Evolutionary conservation across 2,888 invertebrate genomes (phyloP).

Genomic region (Gerris lacustris): DNA sequence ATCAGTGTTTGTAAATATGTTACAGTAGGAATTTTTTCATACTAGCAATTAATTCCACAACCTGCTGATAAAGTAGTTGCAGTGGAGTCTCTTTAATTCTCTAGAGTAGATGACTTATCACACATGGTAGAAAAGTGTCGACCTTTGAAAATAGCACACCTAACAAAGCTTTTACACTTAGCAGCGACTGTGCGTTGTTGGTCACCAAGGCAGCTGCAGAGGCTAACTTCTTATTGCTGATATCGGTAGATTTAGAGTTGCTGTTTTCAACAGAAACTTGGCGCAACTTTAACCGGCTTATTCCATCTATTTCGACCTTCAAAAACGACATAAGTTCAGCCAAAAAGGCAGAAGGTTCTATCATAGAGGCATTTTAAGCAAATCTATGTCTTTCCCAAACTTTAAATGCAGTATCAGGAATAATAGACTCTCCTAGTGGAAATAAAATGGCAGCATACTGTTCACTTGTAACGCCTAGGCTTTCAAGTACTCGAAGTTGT

Average conservation of each 20-base stretch:
- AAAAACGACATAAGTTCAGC: slow-evolving; percentile 26
- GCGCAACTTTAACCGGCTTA: slow-evolving; percentile 27
- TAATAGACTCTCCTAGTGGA: slow-evolving; percentile 32
- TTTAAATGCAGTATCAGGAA: slow-evolving; percentile 30
- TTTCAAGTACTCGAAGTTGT: slow-evolving; percentile 31
- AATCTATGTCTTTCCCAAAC: slow-evolving; percentile 28
- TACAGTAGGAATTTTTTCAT: too few species aligned
- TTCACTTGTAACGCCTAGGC: slow-evolving; percentile 30
- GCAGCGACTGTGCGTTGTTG: slow-evolving; percentile 14
- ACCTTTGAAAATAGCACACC: slow-evolving; percentile 28
- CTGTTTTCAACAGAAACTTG: slow-evolving; percentile 18
- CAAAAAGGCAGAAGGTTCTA: slow-evolving; percentile 17
- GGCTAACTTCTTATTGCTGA: slow-evolving; percentile 13
- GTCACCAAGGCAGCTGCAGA: slow-evolving; percentile 13
- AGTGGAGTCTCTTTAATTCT: not conserved
- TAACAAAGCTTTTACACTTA: slow-evolving; percentile 27
- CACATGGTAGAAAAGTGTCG: slow-evolving; percentile 29
- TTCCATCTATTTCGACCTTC: slow-evolving; percentile 29
- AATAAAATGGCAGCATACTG: slow-evolving; percentile 32
- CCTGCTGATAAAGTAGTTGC: not conserved
- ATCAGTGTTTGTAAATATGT: slow-evolving; percentile 16
- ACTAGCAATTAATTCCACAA: too few species aligned
- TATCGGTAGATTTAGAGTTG: not conserved
- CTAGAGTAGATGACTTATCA: not conserved
- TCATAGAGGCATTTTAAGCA: slow-evolving; percentile 13